phyloP scores from a whole-genome alignment of 2,113 vertebrate species.

The Hemiprocne comata region DNA sequence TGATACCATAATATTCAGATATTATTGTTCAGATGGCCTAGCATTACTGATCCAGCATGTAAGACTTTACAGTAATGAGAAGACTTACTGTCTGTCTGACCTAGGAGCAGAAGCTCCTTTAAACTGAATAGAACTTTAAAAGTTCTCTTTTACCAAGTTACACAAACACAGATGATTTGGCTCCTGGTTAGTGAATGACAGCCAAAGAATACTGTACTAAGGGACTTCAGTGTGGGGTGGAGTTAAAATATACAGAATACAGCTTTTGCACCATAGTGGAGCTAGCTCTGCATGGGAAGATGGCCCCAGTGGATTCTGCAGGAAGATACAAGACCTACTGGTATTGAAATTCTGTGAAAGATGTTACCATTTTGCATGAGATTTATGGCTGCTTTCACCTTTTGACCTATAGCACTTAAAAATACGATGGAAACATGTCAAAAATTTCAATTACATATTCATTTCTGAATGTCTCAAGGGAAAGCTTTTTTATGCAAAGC shows the following conservation, averaged over 20 bases:
- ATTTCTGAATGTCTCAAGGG: background rate
- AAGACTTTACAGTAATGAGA: background rate
- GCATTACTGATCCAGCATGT: slow-evolving; percentile 1
- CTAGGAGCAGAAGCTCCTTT: slow-evolving; percentile 39
- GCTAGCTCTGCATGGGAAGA: background rate
- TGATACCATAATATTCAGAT: slow-evolving; percentile 1
- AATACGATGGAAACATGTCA: background rate
- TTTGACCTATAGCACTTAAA: background rate
- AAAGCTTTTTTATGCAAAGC: background rate
- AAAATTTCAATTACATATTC: background rate
- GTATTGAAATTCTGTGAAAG: background rate
- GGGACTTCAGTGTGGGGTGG: background rate
- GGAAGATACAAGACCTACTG: background rate
- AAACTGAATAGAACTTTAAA: slow-evolving; percentile 3
- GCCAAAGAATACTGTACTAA: slow-evolving; percentile 18
- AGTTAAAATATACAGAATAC: background rate
- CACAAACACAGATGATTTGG: slow-evolving; percentile 50
- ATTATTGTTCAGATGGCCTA: background rate
- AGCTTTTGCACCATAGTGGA: background rate
- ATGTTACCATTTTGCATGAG: background rate
- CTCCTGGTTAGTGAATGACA: slow-evolving; percentile 37
- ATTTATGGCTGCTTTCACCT: background rate
- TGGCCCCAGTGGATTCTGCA: background rate
- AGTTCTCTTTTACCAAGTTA: slow-evolving; percentile 52
- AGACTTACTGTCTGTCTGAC: slow-evolving; percentile 51